A percentile compares a stretch with the other conserved stretches of the same genome.
phyloP scores from a whole-genome alignment of 2,797 vertebrate genomes.

The Alectoris magna region DNA sequence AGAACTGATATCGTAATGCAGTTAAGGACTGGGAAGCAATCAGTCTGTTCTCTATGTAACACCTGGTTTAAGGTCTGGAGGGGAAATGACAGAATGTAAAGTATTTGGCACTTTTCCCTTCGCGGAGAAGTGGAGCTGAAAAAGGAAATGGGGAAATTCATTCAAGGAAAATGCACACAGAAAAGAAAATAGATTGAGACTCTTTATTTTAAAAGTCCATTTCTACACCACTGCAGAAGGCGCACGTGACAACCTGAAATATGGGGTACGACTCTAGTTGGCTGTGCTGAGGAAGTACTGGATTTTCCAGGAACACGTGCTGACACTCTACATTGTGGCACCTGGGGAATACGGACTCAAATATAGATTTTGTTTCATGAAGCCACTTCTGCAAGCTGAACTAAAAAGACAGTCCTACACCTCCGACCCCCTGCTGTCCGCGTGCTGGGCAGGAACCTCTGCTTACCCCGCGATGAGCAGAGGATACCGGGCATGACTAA shows the following conservation, averaged over 20 bases:
- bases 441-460: neutral
- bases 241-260: neutral
- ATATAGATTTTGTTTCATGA: neutral
- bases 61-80: neutral
- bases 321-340: too few species aligned
- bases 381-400: neutral
- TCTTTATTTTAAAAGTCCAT: neutral
- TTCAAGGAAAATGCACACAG: neutral
- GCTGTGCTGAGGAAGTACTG: rapidly evolving
- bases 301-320: rapidly evolving
- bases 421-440: rapidly evolving
- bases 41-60: neutral
- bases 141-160: rapidly evolving
- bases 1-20: rapidly evolving
- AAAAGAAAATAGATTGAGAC: neutral
- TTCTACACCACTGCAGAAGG: rapidly evolving
- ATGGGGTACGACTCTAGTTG: rapidly evolving
- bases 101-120: neutral
- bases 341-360: rapidly evolving
- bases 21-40: neutral
- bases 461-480: rapidly evolving
- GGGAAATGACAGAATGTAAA: neutral
- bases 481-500: neutral
- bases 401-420: neutral
- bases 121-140: neutral